Percentiles rank a stretch among this genome's conserved stretches.
Conservation (phyloP, 2,113 vertebrate genomes). For the Burhinus bistriatus region DNA sequence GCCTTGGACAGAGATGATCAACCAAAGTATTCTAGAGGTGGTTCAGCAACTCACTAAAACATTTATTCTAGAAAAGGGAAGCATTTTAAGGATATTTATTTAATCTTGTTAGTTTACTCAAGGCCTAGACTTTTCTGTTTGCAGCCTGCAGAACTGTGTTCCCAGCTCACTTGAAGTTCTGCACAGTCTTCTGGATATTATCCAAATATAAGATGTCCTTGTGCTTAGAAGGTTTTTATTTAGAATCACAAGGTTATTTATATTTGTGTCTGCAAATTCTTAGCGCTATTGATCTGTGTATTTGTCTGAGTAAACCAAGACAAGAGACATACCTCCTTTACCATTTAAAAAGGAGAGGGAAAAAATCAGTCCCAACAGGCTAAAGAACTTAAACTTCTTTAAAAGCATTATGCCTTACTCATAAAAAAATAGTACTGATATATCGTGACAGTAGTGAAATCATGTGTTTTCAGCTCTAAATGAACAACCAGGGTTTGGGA, state of each 20-base stretch:
- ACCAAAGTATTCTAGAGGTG: neutral
- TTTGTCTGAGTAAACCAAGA: constrained; percentile 52
- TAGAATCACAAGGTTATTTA: constrained; percentile 52
- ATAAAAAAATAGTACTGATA: neutral
- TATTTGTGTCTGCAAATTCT: constrained; percentile 53
- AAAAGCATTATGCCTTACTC: neutral
- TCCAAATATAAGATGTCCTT: constrained; percentile 26
- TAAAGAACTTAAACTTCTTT: constrained; percentile 35
- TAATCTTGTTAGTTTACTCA: neutral
- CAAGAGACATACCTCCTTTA: constrained; percentile 24
- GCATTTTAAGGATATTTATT: neutral
- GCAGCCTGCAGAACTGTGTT: neutral
- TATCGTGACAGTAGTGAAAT: neutral
- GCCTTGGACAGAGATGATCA: neutral
- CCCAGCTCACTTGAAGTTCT: neutral
- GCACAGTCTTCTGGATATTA: neutral
- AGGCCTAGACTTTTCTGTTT: neutral
- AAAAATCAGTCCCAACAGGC: neutral
- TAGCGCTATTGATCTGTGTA: constrained; percentile 59
- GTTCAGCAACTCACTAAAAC: neutral
- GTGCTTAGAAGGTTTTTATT: constrained; percentile 47
- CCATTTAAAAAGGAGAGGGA: neutral
- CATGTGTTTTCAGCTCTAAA: neutral
- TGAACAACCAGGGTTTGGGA: neutral
- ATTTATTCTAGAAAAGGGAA: neutral